A percentile compares a stretch with the other conserved stretches of the same genome.
These are phyloP conservation scores for Brachionus sp. DNA, from an alignment of 1,140 invertebrate genomes.

Conservation along the genomic window DNA sequence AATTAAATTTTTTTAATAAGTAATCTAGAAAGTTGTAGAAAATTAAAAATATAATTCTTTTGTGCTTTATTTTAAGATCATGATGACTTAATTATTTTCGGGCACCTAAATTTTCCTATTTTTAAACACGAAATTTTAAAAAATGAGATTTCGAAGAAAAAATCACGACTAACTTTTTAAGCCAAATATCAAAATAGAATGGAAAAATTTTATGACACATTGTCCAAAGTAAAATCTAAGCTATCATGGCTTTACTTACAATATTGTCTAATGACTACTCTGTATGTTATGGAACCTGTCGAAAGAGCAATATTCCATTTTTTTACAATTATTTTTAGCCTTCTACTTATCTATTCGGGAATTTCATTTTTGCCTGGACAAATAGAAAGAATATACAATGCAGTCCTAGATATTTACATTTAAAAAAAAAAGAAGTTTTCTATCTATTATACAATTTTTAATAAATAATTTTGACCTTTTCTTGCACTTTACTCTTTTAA, in stretches of 20 bases:
- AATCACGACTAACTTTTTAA: background rate
- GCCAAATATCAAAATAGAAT: background rate
- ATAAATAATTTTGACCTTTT: too few species aligned
- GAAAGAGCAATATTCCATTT: conserved; percentile 1
- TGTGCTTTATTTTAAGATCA: background rate
- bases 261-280: background rate
- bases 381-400: background rate
- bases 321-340: background rate
- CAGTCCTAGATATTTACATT: background rate
- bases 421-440: too few species aligned
- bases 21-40: background rate
- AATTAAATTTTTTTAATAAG: too few species aligned
- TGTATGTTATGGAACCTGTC: conserved; percentile 41
- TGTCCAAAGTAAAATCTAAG: background rate
- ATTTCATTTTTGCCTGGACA: background rate
- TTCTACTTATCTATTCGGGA: background rate
- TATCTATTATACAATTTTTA: background rate
- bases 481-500: too few species aligned
- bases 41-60: background rate
- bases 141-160: background rate
- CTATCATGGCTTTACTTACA: conserved; percentile 37
- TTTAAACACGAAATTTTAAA: background rate
- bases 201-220: background rate
- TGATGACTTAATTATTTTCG: background rate
- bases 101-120: conserved; percentile 3